A percentile compares a stretch with the other conserved stretches of the same genome.
phyloP scores from a whole-genome alignment of 2,888 invertebrate genomes.

The Scelioninae gen. 2 region DNA sequence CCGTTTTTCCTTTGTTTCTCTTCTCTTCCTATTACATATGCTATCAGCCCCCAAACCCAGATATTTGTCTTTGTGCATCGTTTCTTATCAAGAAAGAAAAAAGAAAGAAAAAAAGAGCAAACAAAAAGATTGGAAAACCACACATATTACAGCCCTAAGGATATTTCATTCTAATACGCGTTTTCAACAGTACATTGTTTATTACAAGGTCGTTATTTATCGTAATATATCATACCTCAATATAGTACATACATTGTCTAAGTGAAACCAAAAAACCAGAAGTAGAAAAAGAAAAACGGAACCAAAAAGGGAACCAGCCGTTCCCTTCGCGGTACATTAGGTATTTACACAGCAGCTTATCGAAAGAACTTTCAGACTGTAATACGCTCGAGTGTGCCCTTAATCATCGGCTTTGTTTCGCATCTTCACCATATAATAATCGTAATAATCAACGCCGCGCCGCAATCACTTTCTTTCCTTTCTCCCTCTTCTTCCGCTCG shows the following conservation, averaged over 20 bases:
- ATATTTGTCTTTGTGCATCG: conserved; percentile 63
- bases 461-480: too few species aligned
- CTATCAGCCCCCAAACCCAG: too few species aligned
- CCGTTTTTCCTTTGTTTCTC: too few species aligned
- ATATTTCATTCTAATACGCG: conserved; percentile 61
- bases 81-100: conserved; percentile 60
- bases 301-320: conserved; percentile 40
- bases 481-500: too few species aligned
- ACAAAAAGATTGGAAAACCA: too few species aligned
- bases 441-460: too few species aligned
- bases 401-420: conserved; percentile 26
- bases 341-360: conserved; percentile 62
- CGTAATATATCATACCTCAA: conserved; percentile 59
- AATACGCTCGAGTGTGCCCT: conserved; percentile 50
- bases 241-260: conserved; percentile 59
- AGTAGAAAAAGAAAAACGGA: conserved; percentile 42
- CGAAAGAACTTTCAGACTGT: conserved; percentile 62
- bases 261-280: conserved; percentile 25
- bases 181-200: conserved; percentile 62
- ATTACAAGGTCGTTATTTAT: conserved; percentile 60
- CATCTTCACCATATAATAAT: too few species aligned
- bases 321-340: conserved; percentile 54
- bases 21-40: too few species aligned
- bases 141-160: conserved; percentile 60
- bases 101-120: too few species aligned